phyloP scores from a whole-genome alignment of 2,888 invertebrate genomes.

The Mesorhabditis sp. region DNA sequence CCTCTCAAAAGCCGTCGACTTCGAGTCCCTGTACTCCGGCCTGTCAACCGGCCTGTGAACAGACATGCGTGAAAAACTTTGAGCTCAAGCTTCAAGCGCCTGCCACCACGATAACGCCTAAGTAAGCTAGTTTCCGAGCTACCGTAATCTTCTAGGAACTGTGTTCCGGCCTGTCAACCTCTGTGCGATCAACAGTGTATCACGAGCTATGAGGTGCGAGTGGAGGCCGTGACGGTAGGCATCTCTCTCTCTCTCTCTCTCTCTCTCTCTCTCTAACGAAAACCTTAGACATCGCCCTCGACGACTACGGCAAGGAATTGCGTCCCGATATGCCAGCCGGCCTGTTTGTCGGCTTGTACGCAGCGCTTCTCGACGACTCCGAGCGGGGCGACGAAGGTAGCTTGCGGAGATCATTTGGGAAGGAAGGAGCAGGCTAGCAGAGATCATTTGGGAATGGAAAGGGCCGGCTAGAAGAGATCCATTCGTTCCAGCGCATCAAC shows the following conservation, averaged over 20 bases:
- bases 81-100: background rate
- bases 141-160: slow-evolving; percentile 16
- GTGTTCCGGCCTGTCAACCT: slow-evolving; percentile 30
- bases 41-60: background rate
- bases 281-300: too few species aligned
- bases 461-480: too few species aligned
- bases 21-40: background rate
- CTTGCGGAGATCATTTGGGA: too few species aligned
- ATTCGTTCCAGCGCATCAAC: too few species aligned
- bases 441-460: too few species aligned
- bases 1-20: background rate
- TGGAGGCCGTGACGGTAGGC: too few species aligned
- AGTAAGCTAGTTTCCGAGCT: background rate
- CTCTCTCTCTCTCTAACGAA: too few species aligned
- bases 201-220: background rate
- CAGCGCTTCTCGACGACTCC: slow-evolving; percentile 10
- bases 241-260: too few species aligned
- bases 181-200: slow-evolving; percentile 28
- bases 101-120: background rate
- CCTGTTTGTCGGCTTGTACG: slow-evolving; percentile 24
- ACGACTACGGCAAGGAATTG: slow-evolving; percentile 14
- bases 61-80: background rate
- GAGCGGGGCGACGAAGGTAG: too few species aligned
- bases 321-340: slow-evolving; percentile 23
- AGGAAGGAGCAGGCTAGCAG: too few species aligned